Conservation (phyloP, 2,113 vertebrate genomes). For the Daboia siamensis region DNA sequence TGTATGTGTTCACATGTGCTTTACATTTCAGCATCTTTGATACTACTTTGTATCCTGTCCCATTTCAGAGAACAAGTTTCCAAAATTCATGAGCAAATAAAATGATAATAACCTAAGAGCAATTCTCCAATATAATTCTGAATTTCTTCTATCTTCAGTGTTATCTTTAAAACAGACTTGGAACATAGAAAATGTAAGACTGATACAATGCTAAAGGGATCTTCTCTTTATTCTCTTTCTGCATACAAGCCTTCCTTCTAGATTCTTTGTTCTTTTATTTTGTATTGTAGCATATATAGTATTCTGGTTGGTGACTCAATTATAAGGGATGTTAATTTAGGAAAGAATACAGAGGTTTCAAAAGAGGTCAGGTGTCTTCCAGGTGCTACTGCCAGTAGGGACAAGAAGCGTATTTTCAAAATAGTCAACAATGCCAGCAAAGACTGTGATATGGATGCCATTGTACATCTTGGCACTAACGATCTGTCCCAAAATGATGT, state of each 20-base stretch:
- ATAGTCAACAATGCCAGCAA: no score
- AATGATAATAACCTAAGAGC: neutral
- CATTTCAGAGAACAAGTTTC: neutral
- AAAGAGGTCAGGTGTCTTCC: no score
- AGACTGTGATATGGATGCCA: no score
- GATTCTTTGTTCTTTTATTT: neutral
- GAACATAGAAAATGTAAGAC: neutral
- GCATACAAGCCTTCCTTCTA: neutral
- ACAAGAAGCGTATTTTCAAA: no score
- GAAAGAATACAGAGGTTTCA: no score
- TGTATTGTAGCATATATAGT: neutral
- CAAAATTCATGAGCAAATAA: neutral
- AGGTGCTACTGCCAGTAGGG: no score
- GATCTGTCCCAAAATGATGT: no score
- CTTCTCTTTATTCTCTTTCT: neutral
- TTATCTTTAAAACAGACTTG: neutral
- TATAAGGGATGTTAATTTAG: no score
- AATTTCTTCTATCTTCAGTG: conserved; percentile 9
- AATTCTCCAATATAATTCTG: neutral
- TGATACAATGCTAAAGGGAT: neutral
- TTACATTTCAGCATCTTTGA: neutral
- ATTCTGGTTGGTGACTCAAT: no score
- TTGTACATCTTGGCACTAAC: no score
- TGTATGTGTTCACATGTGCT: neutral
- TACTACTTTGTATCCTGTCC: neutral